A percentile compares a stretch with the other conserved stretches of the same genome.
Conservation (phyloP, 2,113 vertebrate species). For the Monopterus albus region DNA sequence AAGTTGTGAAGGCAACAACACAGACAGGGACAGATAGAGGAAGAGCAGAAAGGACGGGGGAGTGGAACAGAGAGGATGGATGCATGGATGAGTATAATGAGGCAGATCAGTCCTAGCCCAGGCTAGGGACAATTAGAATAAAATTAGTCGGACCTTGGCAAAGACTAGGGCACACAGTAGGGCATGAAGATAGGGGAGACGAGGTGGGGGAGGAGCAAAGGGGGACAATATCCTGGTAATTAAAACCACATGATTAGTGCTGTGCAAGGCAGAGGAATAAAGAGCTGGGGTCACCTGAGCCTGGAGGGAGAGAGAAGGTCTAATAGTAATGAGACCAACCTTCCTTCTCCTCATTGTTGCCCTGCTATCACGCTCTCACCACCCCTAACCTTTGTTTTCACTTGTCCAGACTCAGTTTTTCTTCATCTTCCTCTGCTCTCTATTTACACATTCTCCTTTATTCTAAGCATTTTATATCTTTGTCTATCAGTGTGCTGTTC, state of each 20-base stretch:
- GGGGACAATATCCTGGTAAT: constrained; percentile 81
- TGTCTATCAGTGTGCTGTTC: constrained; percentile 35
- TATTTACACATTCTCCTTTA: constrained; percentile 50
- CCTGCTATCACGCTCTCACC: constrained; percentile 39
- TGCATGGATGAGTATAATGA: constrained; percentile 75
- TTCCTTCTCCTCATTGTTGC: constrained; percentile 50
- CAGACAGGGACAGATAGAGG: constrained; percentile 25
- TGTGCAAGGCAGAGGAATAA: constrained; percentile 71
- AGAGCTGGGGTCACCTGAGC: constrained; percentile 78
- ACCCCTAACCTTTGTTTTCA: constrained; percentile 15
- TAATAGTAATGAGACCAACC: constrained; percentile 82
- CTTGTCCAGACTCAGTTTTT: constrained; percentile 33
- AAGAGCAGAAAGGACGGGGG: constrained; percentile 43
- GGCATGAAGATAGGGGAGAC: constrained; percentile 63
- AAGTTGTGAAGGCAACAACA: constrained; percentile 49
- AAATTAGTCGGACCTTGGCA: constrained; percentile 85
- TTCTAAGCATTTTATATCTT: neutral
- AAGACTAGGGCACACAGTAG: constrained; percentile 80
- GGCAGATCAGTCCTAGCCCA: constrained; percentile 75
- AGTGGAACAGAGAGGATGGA: constrained; percentile 56
- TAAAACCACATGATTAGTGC: constrained; percentile 85
- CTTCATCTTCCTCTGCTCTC: constrained; percentile 40
- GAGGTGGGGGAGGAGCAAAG: constrained; percentile 52
- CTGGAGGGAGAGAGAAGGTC: constrained; percentile 73
- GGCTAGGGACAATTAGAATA: constrained; percentile 82